Evolutionary conservation across 37 sponge, comb jelly and placozoan species (phyloP), one percentile per base, ranked within the genome.

Genomic region (Cliona cf. orientalis): DNA sequence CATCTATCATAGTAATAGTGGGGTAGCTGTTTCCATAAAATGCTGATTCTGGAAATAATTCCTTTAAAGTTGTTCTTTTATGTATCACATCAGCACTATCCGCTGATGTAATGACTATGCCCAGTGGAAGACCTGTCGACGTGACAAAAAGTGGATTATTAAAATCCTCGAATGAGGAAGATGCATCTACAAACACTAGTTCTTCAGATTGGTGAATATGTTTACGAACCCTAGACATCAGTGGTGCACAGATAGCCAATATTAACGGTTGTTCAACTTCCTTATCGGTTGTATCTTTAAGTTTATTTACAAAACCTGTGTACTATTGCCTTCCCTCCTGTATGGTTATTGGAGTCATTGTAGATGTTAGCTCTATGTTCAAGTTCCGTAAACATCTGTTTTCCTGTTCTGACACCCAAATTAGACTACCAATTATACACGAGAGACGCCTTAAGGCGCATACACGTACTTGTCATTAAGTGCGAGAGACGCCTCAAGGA

Each of bases 51-150:
- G 3, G 33, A 75, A 7, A 53, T 17, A 32, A 33, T 25, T 12
- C 75, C 55, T n/a, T n/a, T n/a, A n/a, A n/a, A n/a, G n/a, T n/a
- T n/a, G n/a, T 57, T 31, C 36, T 60, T 58, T 55, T 53, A 2
- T 53, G 35, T 25, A 56, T 58, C 33, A 35, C 37, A 14, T 58
- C 75, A 29, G 57, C 14, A 33, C 58, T 53, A 58, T 75, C 75
- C 33, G 33, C 75, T 37, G 75, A 75, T 36, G 60, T 75, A 29
- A 75, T 34, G 1, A 55, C 59, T 58, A 56, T 35, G 11, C 58
- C 60, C 58, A 75, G 60, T 33, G 75, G 75, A 6, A 75, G 75
- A 2, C 75, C 75, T 29, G 75, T 75, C 11, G 75, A 75, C 7
- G 57, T 29, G 6, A 75, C 34, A 55, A 75, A 75, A 14, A 75